A percentile compares a stretch with the other conserved stretches of the same genome.
Conservation (phyloP, 92 coral and sea anemone genomes). For the Pocillopora grandis region DNA sequence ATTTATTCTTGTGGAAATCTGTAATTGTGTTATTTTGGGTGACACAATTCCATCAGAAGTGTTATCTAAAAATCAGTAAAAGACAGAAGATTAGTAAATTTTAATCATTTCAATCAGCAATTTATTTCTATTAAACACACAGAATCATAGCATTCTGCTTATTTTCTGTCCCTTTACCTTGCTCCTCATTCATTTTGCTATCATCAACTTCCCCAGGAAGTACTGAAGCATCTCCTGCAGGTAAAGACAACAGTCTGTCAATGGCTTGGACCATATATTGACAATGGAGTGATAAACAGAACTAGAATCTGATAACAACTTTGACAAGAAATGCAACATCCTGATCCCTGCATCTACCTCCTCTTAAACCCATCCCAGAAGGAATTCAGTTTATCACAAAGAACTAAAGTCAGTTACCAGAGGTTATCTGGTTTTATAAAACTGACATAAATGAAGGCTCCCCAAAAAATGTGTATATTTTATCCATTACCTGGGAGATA, state of each 20-base stretch:
- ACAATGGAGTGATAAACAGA: too few relatives aligned
- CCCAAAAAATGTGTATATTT: too few relatives aligned
- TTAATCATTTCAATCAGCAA: too few relatives aligned
- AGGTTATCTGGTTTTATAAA: too few relatives aligned
- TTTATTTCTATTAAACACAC: background rate
- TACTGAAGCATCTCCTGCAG: constrained; percentile 3
- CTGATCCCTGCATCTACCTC: too few relatives aligned
- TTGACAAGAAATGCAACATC: too few relatives aligned
- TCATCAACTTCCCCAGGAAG: constrained; percentile 44
- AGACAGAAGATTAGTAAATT: background rate
- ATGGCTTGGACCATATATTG: background rate
- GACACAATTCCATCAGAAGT: background rate
- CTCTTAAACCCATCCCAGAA: too few relatives aligned
- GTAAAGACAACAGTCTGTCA: background rate
- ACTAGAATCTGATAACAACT: too few relatives aligned
- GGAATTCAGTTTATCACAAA: too few relatives aligned
- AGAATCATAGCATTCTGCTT: background rate
- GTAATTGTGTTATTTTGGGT: constrained; percentile 43
- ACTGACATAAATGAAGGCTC: too few relatives aligned
- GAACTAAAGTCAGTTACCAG: too few relatives aligned
- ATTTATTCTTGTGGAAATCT: constrained; percentile 34
- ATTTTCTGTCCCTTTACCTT: constrained; percentile 7
- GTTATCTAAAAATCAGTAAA: background rate
- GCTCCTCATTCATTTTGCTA: background rate
- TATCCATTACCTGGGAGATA: constrained; percentile 24